Evolutionary conservation across 2,113 vertebrate genomes (phyloP), one percentile per base, ranked within the genome.

Genomic region (Alligator sinensis): DNA sequence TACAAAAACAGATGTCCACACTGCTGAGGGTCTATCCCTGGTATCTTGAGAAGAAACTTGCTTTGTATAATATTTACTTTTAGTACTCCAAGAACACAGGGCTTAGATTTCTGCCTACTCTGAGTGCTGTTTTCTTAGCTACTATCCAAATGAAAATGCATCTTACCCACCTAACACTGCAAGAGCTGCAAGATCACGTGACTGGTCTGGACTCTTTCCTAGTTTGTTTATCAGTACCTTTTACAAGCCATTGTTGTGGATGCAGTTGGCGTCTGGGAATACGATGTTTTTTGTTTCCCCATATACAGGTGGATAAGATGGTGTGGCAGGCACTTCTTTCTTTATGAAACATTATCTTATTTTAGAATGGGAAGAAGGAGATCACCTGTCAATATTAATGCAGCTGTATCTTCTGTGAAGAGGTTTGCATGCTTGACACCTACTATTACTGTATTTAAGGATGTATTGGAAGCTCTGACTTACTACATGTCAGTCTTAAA

Each of bases 171-270:
- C 81, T 62, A 89, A 75, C 19, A 91, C 47, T 47, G 9, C 55
- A 94, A 66, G 62, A 91, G 27, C 11, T 93, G 19, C 57, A 93
- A 34, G 77, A 83, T 38, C 89, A 9, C n/a, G 63, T 75, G 38
- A 91, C 60, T 81, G 90, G 78, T 92, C 66, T 78, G 30, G 3
- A 58, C 84, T 93, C 89, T 96, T 90, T 78, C 70, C 87, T 95
- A 93, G 6, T 54, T 86, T 95, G 61, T 96, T 96, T 94, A 90
- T 47, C 86, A 22, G 79, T 80, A 94, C 70, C 25, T 84, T 88
- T 96, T 91, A 86, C 27, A 92, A 87, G 27, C 22, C 3, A 1
- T 91, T 57, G 82, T 96, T 94, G 83, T 58, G 24, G 81, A 62
- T 94, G 79, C 89, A 87, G 68, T 66, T 91, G 75, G 79, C 61